Base-by-base conservation (phyloP, 2,888 invertebrate species). In the Yponomeuta sedellus region DNA sequence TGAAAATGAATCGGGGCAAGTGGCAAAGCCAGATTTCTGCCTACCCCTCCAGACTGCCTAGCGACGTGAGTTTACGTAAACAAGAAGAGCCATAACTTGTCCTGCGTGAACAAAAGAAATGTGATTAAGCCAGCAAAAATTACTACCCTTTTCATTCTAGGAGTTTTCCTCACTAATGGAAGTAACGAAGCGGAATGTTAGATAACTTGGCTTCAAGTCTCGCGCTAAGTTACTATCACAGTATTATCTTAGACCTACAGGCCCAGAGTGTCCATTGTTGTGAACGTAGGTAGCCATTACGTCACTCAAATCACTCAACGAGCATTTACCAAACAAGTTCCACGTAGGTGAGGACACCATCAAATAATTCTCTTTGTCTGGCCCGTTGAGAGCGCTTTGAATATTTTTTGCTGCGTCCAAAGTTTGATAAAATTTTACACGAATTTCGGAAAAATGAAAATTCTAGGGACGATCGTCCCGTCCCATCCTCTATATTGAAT, bases 121-220 rank as follows among this genome's bases (percentile, higher is more conserved):
- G 16, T 52, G 20, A 52, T 19, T 22, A 52, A 44, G 44, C 22
- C 25, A 64, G 25, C 6, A 64, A 44, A 44, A 20, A 6, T 62
- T 62, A n/a, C 62, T 22, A 25, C 39, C 34, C 62, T 19, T 20
- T 52, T 52, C n/a, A 52, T 52, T 52, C 34, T 61, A 34, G 61
- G 25, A 64, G 44, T 64, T 63, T 39, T 64, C 20, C 1, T n/a
- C 44, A 64, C 57, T 64, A 64, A 64, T 64, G 68, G 70, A 75
- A 69, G 74, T 72, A 76, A 58, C 40, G 70, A 69, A 74, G 62
- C 66, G 73, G 66, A 66, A 77, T 74, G 71, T 68, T 71, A 71
- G 77, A 78, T 80, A 77, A 78, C 77, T 78, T 78, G 75, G 78
- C 72, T 72, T 71, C 70, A 70, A 74, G 75, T 75, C 75, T 70